Conservation (phyloP, 2,113 vertebrate species). For the Sitta europaea region DNA sequence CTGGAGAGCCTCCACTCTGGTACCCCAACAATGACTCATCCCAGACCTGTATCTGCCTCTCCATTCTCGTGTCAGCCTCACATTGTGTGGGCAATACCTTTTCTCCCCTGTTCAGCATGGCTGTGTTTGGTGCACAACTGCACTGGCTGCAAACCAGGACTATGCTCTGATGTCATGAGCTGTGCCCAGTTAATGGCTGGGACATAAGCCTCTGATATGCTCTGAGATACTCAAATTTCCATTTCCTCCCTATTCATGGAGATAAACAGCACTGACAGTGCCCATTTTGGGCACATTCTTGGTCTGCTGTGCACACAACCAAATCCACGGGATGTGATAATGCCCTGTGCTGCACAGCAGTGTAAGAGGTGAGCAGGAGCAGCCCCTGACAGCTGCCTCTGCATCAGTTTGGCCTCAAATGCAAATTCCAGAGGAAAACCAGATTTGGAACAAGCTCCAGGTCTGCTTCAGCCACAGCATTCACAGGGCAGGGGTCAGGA, state of each 20-base stretch:
- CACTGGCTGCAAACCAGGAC: neutral
- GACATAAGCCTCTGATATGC: neutral
- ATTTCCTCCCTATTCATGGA: neutral
- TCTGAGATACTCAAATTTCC: neutral
- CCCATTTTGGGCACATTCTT: neutral
- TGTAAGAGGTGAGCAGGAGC: neutral
- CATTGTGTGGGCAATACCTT: neutral
- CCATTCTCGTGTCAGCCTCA: rapidly evolving
- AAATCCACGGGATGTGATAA: neutral
- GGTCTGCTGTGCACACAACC: neutral
- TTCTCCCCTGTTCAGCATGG: neutral
- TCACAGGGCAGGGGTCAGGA: neutral
- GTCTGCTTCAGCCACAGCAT: neutral
- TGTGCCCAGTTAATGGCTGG: neutral
- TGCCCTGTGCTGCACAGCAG: neutral
- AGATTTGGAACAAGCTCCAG: neutral
- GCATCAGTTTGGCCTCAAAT: neutral
- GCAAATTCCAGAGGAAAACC: neutral
- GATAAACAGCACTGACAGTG: neutral
- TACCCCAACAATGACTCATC: neutral
- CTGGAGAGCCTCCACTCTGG: neutral
- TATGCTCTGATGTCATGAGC: rapidly evolving
- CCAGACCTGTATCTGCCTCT: neutral
- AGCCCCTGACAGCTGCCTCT: neutral
- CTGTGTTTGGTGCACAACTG: neutral